These are phyloP conservation scores for Mus spretus DNA, from an alignment of 2,797 vertebrate genomes.

Conservation along the genomic window DNA sequence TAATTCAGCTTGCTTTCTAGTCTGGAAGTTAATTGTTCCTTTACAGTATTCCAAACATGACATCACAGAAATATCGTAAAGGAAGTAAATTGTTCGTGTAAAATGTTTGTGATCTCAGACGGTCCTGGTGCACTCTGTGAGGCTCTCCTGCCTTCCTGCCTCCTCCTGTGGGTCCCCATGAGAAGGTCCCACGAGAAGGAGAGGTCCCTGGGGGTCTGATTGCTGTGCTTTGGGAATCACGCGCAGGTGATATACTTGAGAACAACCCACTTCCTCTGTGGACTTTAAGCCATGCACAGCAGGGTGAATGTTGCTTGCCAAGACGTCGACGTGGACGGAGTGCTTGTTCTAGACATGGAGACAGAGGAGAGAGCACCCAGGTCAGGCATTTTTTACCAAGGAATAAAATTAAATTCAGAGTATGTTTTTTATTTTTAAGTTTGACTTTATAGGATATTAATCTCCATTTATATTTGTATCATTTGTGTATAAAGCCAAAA, in stretches of 20 bases:
- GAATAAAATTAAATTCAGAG: conserved; percentile 62
- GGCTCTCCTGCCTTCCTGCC: background rate
- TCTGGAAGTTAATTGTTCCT: conserved; percentile 79
- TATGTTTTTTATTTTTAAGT: conserved; percentile 61
- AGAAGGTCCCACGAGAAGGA: background rate
- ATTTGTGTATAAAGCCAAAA: conserved; percentile 77
- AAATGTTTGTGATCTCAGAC: conserved; percentile 84
- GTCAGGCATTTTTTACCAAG: conserved; percentile 52
- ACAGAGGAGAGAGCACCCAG: background rate
- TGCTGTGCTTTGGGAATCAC: background rate
- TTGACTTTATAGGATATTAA: conserved; percentile 55
- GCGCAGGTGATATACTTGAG: background rate
- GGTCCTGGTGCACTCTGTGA: conserved; percentile 37
- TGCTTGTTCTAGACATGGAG: background rate
- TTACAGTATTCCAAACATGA: conserved; percentile 82
- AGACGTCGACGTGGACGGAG: background rate
- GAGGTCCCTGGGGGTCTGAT: background rate
- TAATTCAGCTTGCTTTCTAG: conserved; percentile 43
- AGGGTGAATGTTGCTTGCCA: background rate
- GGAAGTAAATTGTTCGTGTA: conserved; percentile 85
- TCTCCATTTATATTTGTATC: conserved; percentile 61
- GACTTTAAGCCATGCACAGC: background rate
- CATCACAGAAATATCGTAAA: conserved; percentile 80
- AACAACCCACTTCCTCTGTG: background rate
- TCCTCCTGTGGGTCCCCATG: background rate